Evolutionary conservation across 2,888 invertebrate genomes (phyloP), one percentile per base, ranked within the genome.

Genomic region (Andrena fulva): DNA sequence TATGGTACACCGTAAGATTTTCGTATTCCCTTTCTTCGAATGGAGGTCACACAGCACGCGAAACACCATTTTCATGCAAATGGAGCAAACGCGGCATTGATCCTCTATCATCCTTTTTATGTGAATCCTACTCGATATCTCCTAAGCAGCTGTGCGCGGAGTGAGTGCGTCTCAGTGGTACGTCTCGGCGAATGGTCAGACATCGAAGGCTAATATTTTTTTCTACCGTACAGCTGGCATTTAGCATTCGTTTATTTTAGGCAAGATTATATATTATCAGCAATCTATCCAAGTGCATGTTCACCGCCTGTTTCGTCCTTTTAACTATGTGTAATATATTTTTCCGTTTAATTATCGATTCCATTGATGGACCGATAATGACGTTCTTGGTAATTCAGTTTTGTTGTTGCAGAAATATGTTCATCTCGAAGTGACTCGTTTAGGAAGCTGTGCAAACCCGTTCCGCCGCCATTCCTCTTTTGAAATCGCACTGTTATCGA

Each of bases 141-240:
- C 16, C 8, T 24, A 50, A 10, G 29, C 16, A 33, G n/a, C 3
- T 27, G n/a, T 8, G 20, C 12, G 10, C 12, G 42, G 42, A 16
- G 42, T 6, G 8, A 6, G 42, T n/a, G 66, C 35, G 50, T 31
- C 54, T 16, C 77, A 82, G 82, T 82, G 52, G 56, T 82, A 56
- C 4, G 29, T 2, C 8, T 82, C 82, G 50, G 8, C 60, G 50
- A 54, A 27, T 62, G 42, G 50, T 77, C 82, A 35, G 82, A 27
- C 82, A 16, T 27, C n/a, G 7, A n/a, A 67, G 20, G 1, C 10
- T 20, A 7, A 10, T 10, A n/a, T 68, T 72, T 70, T 35, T 24
- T 20, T 12, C 24, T n/a, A 2, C 0, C 1, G 8, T 6, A 12
- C 12, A 24, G 48, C 69, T 2, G 20, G n/a, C 7, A 24, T 16